phyloP scores from a whole-genome alignment of 2,113 vertebrate species.

The Microcebus tavaratra region DNA sequence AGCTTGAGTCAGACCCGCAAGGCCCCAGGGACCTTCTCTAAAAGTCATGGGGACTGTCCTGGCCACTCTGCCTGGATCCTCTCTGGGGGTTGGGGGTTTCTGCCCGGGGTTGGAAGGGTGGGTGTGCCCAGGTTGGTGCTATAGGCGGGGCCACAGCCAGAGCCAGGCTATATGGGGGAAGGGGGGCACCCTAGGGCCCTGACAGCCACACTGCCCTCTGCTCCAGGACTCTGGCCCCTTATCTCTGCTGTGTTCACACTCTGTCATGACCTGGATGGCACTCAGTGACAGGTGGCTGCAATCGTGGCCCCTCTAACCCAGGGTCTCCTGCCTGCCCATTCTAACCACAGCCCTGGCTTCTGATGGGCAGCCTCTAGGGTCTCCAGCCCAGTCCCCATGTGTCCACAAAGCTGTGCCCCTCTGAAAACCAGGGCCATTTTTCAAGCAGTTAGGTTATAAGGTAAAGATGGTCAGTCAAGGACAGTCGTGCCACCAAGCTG shows the following conservation, averaged over 20 bases:
- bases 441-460: not conserved
- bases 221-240: not conserved
- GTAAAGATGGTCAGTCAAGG: not conserved
- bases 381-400: not conserved
- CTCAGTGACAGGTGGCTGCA: not conserved
- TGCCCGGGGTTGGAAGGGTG: not conserved
- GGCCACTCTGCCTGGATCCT: not conserved
- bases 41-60: not conserved
- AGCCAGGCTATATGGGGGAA: not conserved
- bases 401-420: not conserved
- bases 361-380: not conserved
- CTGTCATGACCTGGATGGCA: not conserved
- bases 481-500: not conserved
- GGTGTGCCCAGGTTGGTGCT: not conserved
- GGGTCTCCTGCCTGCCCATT: not conserved
- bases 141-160: not conserved
- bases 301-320: not conserved
- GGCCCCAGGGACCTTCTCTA: not conserved
- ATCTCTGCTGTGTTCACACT: not conserved
- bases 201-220: not conserved
- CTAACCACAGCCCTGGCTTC: not conserved
- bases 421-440: constrained; percentile 16
- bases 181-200: not conserved
- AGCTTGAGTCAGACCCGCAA: not conserved
- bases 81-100: not conserved